These are phyloP conservation scores for Cyanoramphus novaezelandiae DNA, from an alignment of 2,113 vertebrate species.

Conservation along the genomic window DNA sequence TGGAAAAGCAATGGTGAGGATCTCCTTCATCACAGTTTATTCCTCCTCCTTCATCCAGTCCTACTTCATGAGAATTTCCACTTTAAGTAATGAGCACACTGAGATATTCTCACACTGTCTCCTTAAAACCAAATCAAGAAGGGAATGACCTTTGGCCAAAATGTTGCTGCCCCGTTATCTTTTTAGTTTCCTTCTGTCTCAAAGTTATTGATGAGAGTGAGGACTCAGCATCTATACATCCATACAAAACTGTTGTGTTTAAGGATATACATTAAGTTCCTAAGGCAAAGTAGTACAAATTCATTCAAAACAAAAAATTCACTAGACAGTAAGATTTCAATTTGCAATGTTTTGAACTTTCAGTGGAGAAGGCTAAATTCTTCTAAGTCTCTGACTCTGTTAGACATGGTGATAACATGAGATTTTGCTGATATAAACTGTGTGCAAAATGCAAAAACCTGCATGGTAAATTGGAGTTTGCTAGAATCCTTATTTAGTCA, in stretches of 20 bases:
- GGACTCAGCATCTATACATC: accelerated
- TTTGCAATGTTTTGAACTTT: neutral
- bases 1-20: neutral
- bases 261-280: neutral
- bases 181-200: neutral
- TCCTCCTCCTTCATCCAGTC: neutral
- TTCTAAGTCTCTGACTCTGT: neutral
- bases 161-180: neutral
- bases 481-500: neutral
- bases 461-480: neutral
- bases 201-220: neutral
- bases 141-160: neutral
- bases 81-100: neutral
- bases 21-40: neutral
- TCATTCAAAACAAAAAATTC: neutral
- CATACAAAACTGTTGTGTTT: accelerated
- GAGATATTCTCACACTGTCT: neutral
- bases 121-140: neutral
- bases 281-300: neutral
- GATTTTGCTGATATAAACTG: neutral
- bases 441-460: neutral
- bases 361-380: neutral
- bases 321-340: neutral
- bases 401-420: neutral
- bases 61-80: neutral